Evolutionary conservation across 2,113 vertebrate genomes (phyloP), one percentile per base, ranked within the genome.

Genomic region (Limanda limanda): DNA sequence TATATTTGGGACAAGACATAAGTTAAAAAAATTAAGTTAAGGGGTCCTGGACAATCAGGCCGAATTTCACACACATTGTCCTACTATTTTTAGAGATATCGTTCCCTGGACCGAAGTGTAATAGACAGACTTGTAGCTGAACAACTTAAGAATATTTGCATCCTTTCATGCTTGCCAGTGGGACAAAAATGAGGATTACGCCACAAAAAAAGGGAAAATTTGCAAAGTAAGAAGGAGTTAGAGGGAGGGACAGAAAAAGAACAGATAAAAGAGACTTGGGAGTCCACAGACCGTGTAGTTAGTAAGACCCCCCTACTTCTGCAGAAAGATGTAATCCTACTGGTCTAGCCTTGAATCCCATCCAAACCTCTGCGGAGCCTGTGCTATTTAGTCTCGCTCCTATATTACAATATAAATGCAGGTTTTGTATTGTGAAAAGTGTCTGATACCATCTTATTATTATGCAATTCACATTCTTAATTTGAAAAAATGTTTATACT

Each of bases 241-340:
- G 54, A 68, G 25, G 52, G 68, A 70, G 27, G 35, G 40, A 72
- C 11, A 73, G 57, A 82, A 73, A 79, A 58, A 76, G 63, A 79
- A 62, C 18, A 81, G 81, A 81, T 81, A 54, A 76, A 79, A 76
- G 69, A 76, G 80, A 86, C 71, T 60, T 81, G 78, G 60, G 69
- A 76, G 78, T 76, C 64, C 78, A 66, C 72, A 79, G 81, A 84
- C 68, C 75, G 65, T 84, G 63, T 82, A 86, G 87, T 84, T 68
- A 78, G 78, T 78, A 79, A 84, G 71, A 13, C 18, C 55, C 55
- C 21, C 55, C 56, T 21, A 54, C 42, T 78, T 86, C 55, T 68
- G 68, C 79, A 78, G 77, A 78, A 10, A 60, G 74, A 88, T 76
- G 56, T 88, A 86, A 88, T 83, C 86, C 82, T 31, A 14, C 51